Base-by-base conservation (phyloP, 2,888 invertebrate genomes). In the Scaptomyza tumidula region DNA sequence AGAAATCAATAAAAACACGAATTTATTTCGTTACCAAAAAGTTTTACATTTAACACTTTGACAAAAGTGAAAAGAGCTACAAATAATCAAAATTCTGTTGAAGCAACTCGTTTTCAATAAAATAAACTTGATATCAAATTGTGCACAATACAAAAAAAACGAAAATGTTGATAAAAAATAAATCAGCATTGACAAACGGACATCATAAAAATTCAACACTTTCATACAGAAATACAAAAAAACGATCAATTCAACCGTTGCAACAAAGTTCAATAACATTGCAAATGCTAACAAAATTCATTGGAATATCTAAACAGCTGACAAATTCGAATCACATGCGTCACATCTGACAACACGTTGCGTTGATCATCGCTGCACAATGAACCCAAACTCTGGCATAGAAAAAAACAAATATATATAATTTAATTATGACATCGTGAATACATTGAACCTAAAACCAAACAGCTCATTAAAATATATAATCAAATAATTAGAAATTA, bases 241-340 rank as follows among this genome's bases (percentile, higher is more conserved):
- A 10, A n/a, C n/a, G n/a, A n/a, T n/a, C n/a, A 31, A 37, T 14
- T 59, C 27, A 46, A 41, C 49, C 29, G 14, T 33, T 75, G 75
- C 66, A 62, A 29, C 56, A 76, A 80, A 69, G 86, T 78, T 78
- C 82, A 85, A 67, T 58, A 75, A 75, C 82, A 67, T 63, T 50
- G 49, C 49, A n/a, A 24, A 49, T 50, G 41, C 54, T 46, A 35
- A 35, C 6, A n/a, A 50, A 65, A 63, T 64, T 71, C 45, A 57
- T 43, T 49, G 52, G 70, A 64, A 80, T 77, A 71, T 65, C 84
- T 86, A 86, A 86, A 61, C 78, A 83, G 78, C 73, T 68, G 75
- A 53, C 55, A 43, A 52, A 39, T 31, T 54, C 74, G 7, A 39
- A 27, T 50, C 75, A 7, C 35, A 61, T 70, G 65, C 70, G 78